Base-by-base conservation (phyloP, 2,113 vertebrate genomes). In the Tetrao urogallus region DNA sequence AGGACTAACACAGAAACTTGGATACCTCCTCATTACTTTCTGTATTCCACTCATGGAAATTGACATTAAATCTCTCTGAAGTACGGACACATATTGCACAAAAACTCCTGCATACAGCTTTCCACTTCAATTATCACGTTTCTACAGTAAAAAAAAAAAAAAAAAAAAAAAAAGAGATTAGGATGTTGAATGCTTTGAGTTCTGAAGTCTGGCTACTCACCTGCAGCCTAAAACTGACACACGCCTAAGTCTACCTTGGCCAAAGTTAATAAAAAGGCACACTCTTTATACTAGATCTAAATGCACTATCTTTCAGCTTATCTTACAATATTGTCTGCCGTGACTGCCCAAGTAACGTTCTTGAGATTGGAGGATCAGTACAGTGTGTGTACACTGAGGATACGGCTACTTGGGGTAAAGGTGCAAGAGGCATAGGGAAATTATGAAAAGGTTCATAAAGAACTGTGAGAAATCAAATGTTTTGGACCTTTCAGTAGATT, bases 291-390 rank as follows among this genome's bases (percentile, higher is more conserved):
- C 25, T 19, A 64, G 36, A 64, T 93, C 63, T 77, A 94, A 96
- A 97, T 94, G 86, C 96, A 97, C 67, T 89, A 94, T 88, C 74
- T 83, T 88, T 89, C 74, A 92, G 86, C 52, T 57, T 57, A 86
- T 70, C 89, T 71, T 27, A 72, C 63, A 90, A 63, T 48, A 89
- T 21, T 63, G 36, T 80, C 57, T 94, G 63, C 5, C 32, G 69
- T n/a, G 28, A 73, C 36, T 40, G 40, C 84, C 63, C 66, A 93
- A 92, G 63, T 63, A 92, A 75, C 83, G 89, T 88, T 77, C 42
- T 67, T 45, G 30, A 76, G 52, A 92, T 1, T 80, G 79, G 95
- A 96, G 92, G 78, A 86, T 95, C 89, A 95, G 38, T 94, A 66
- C 14, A 79, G 56, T 11, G 19, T 21, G 66, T 71, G 57, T 27